These are phyloP conservation scores for Eptesicus fuscus DNA, from an alignment of 2,113 vertebrate genomes.

Conservation along the genomic window DNA sequence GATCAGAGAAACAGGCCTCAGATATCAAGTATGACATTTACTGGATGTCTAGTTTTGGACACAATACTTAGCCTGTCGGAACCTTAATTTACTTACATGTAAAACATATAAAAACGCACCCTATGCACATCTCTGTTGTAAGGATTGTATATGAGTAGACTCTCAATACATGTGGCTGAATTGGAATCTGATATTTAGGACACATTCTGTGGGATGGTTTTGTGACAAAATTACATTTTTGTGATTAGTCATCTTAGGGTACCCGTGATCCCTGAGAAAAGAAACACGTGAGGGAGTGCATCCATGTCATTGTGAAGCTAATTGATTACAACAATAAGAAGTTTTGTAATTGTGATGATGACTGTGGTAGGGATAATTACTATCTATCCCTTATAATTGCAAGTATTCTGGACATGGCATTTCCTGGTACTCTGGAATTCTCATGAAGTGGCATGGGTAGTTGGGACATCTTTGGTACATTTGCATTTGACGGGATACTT, in stretches of 20 bases:
- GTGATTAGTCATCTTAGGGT: background rate
- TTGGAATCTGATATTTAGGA: background rate
- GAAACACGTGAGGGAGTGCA: background rate
- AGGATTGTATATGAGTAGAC: background rate
- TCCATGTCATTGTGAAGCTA: background rate
- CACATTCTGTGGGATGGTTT: background rate
- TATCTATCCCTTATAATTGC: conserved; percentile 38
- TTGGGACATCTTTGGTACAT: background rate
- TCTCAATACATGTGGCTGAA: background rate
- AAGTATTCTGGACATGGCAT: conserved; percentile 18
- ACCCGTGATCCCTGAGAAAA: background rate
- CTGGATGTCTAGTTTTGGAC: background rate
- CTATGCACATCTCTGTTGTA: background rate
- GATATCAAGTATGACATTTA: background rate
- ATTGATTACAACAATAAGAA: conserved; percentile 16
- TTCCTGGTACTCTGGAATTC: conserved; percentile 32
- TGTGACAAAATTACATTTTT: conserved; percentile 10
- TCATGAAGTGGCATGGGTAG: background rate
- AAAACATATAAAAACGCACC: background rate
- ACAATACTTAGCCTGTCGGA: background rate
- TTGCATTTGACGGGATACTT: conserved; percentile 13
- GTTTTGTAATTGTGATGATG: conserved; percentile 47
- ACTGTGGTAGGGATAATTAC: conserved; percentile 49
- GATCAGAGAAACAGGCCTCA: background rate
- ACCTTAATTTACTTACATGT: background rate